Conservation (phyloP, 2,888 invertebrate species). For the Yponomeuta evonymella region DNA sequence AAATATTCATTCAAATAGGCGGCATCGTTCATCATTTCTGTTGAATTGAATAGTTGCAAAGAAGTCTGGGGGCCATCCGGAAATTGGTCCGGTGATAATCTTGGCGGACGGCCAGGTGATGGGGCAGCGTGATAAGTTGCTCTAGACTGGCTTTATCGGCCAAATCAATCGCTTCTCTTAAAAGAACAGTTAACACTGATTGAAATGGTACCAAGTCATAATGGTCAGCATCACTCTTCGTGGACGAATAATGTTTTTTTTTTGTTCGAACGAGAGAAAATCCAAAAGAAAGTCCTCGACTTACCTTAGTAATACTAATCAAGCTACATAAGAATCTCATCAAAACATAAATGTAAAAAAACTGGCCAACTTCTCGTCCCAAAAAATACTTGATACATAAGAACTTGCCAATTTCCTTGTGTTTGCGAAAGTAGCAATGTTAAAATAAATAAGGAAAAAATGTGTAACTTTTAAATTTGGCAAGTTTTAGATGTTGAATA, state of each 20-base stretch:
- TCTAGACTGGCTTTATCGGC: background rate
- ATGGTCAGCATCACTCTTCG: background rate
- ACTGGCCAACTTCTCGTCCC: too few species aligned
- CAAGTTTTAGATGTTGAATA: too few species aligned
- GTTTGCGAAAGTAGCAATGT: too few species aligned
- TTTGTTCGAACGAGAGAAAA: too few species aligned
- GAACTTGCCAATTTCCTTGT: too few species aligned
- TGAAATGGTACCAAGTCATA: background rate
- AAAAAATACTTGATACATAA: too few species aligned
- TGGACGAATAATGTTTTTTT: background rate
- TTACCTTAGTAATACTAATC: too few species aligned
- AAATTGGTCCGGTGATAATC: background rate
- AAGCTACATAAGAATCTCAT: too few species aligned
- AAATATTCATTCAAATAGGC: slow-evolving; percentile 4
- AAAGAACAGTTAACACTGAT: background rate
- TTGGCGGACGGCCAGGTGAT: background rate
- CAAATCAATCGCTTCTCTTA: background rate
- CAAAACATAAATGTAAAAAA: too few species aligned
- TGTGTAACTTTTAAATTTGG: too few species aligned
- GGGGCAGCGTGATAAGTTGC: background rate
- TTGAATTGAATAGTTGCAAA: slow-evolving; percentile 4
- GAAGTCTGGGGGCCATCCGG: background rate
- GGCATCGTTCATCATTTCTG: slow-evolving; percentile 10
- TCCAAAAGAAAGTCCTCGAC: too few species aligned
- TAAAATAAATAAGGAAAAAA: too few species aligned